A percentile compares a stretch with the other conserved stretches of the same genome.
phyloP scores from a whole-genome alignment of 2,113 vertebrate genomes.

The Callipepla squamata region DNA sequence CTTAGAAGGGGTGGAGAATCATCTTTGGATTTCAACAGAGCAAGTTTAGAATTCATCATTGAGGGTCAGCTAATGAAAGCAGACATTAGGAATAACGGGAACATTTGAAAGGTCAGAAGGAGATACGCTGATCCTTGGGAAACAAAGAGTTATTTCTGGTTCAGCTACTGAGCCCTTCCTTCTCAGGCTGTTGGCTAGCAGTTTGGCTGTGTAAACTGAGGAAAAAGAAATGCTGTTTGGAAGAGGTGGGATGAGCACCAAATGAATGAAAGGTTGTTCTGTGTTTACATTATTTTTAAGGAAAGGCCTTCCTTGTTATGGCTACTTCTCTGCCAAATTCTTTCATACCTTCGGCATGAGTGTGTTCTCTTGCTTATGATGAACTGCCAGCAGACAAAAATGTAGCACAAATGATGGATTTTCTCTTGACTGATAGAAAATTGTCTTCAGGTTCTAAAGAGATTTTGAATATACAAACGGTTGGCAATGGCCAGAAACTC shows the following conservation, averaged over 20 bases:
- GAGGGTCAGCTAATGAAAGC: neutral
- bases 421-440: neutral
- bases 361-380: neutral
- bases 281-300: neutral
- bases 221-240: neutral
- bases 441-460: neutral
- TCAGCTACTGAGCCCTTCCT: neutral
- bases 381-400: neutral
- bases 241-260: neutral
- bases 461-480: neutral
- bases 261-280: neutral
- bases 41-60: neutral
- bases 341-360: neutral
- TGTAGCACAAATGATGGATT: neutral
- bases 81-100: neutral
- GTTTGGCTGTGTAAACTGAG: neutral
- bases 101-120: neutral
- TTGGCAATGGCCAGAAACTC: neutral
- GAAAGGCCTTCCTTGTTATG: neutral
- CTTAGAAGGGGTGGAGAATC: neutral
- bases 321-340: neutral
- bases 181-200: neutral
- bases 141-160: neutral
- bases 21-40: neutral
- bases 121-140: neutral